Evolutionary conservation across 2,113 vertebrate species (phyloP).

Genomic region (Periophthalmus modestus): DNA sequence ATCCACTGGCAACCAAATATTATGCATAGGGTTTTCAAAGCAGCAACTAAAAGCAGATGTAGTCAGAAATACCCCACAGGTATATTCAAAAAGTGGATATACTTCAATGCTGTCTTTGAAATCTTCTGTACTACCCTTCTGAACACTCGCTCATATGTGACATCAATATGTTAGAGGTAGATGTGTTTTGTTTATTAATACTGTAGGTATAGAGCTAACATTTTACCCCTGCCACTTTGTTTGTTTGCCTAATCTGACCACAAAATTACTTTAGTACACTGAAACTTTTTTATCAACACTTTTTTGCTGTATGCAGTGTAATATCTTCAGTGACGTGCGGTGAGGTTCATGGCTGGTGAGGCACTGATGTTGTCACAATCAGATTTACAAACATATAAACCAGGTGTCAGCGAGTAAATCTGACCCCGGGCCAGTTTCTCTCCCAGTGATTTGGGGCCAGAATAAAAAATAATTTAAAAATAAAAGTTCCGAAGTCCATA

Average conservation of each 20-base stretch:
- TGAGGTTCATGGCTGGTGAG: too few relatives aligned
- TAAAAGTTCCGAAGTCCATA: too few relatives aligned
- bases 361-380: too few relatives aligned
- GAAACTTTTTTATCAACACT: too few relatives aligned
- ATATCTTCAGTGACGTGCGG: too few relatives aligned
- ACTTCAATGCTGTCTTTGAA: neutral
- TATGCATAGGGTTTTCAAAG: conserved; percentile 58
- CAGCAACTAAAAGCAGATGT: conserved; percentile 39
- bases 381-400: too few relatives aligned
- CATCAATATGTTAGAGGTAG: too few relatives aligned
- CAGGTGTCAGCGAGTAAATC: too few relatives aligned
- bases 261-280: neutral
- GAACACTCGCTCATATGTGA: neutral
- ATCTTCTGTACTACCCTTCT: neutral
- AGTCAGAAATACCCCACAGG: conserved; percentile 19
- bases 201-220: neutral
- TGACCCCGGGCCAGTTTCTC: too few relatives aligned
- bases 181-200: neutral
- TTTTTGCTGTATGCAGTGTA: neutral
- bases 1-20: conserved; percentile 60
- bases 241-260: neutral
- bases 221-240: neutral
- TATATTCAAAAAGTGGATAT: neutral
- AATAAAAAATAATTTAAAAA: too few relatives aligned
- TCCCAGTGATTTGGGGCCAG: too few relatives aligned